Conservation (phyloP, 2,888 invertebrate species). For the Meganola albula region DNA sequence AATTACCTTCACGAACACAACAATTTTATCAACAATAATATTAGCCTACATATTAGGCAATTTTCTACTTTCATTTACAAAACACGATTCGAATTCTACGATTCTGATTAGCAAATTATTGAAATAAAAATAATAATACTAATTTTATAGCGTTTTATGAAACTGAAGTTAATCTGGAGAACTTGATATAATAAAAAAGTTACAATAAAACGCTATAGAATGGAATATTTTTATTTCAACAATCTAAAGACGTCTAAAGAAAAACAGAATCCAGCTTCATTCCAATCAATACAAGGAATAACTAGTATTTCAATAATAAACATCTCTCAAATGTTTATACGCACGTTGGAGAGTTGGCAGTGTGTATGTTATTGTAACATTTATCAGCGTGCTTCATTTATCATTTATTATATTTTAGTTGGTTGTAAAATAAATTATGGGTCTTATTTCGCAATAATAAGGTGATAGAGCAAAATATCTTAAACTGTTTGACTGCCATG, state of each 20-base stretch:
- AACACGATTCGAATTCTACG: too few species aligned
- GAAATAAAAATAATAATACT: too few species aligned
- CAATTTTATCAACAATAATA: conserved; percentile 31
- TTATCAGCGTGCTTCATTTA: conserved; percentile 22
- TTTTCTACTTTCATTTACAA: too few species aligned
- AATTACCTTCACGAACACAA: conserved; percentile 46
- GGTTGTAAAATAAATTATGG: too few species aligned
- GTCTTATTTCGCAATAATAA: too few species aligned
- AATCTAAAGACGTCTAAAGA: conserved; percentile 12
- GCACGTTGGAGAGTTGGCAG: conserved; percentile 17
- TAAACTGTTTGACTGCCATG: too few species aligned
- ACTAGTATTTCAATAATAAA: conserved; percentile 12
- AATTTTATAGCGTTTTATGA: neutral
- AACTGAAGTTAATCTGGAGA: conserved; percentile 14
- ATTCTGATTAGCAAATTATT: too few species aligned
- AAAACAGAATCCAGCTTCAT: conserved; percentile 27
- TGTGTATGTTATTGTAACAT: conserved; percentile 18
- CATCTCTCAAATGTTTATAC: conserved; percentile 12
- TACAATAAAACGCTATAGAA: too few species aligned
- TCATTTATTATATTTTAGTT: too few species aligned
- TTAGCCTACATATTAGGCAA: too few species aligned
- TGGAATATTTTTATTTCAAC: conserved; percentile 3
- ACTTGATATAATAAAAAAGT: too few species aligned
- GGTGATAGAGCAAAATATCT: too few species aligned
- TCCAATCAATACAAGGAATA: conserved; percentile 18